Evolutionary conservation across 2,888 invertebrate species (phyloP), one percentile per base, ranked within the genome.

Genomic region (Nomada flava): DNA sequence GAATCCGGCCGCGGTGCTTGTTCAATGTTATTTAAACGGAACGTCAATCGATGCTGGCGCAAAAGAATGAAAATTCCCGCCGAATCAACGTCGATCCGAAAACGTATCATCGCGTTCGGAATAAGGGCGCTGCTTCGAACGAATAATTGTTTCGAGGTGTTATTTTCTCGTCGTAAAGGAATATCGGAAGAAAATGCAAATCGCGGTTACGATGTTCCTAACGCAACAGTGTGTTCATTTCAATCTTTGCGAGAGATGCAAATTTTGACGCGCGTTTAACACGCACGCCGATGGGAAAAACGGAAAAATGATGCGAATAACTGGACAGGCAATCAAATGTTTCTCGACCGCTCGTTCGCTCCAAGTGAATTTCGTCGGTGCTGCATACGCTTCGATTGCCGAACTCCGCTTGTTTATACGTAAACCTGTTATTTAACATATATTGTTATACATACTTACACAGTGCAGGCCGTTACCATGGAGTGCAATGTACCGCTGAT

Each of bases 401-500:
- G 65, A 82, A 75, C 52, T 70, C 57, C 11, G 57, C 63, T 75
- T 82, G 76, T 82, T 82, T 80, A 69, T 76, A 67, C 70, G 74
- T 57, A 71, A 77, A 77, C 76, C 82, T 83, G 82, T 82, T 83
- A 78, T 82, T 83, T 72, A 74, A 78, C 64, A 67, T 67, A 82
- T 70, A 83, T 83, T 83, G 83, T 83, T 83, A 57, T 59, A 57
- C 62, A 73, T 74, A 73, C 76, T 73, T 81, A 78, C 74, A 81
- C 74, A 73, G 78, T 65, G 79, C 57, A 62, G 79, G 65, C 84
- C 79, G 79, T 87, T 86, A 84, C 86, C 60, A 84, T 77, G 82
- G 88, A 82, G 86, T 86, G 85, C 86, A 90, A 91, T 91, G 90
- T 92, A 92, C 92, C 92, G 92, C 92, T 92, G 86, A 89, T 89